Percentiles rank a stretch among this genome's conserved stretches.
Conservation (phyloP, 64 coral and sea anemone species). For the Stichodactyla mertensii region DNA sequence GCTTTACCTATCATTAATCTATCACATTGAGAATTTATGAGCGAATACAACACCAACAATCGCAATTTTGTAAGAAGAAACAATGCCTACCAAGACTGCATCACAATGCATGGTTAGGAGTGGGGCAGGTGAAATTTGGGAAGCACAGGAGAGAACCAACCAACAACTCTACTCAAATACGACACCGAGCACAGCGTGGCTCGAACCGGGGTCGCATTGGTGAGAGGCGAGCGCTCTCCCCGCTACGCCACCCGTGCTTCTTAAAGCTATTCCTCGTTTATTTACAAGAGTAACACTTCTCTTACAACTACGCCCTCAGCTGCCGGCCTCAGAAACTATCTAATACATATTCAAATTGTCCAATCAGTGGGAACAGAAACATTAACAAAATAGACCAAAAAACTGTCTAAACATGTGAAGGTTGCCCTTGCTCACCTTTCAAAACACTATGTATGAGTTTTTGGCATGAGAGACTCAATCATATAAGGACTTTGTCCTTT, state of each 20-base stretch:
- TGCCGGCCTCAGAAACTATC: too few species aligned
- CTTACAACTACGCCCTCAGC: too few species aligned
- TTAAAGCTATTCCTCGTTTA: too few species aligned
- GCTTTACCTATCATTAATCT: conserved; percentile 29
- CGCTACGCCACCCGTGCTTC: too few species aligned
- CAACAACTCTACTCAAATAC: too few species aligned
- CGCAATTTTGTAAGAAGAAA: conserved; percentile 24
- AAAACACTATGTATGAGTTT: neutral
- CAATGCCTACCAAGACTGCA: conserved; percentile 28
- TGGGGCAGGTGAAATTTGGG: neutral
- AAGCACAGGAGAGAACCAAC: too few species aligned
- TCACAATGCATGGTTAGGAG: neutral
- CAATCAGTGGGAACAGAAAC: neutral
- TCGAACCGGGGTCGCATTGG: too few species aligned
- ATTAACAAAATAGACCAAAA: conserved; percentile 1
- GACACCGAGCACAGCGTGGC: too few species aligned
- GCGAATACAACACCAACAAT: neutral
- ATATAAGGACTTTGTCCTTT: too few species aligned
- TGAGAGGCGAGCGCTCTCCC: too few species aligned
- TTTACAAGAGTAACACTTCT: too few species aligned
- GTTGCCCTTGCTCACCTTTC: neutral
- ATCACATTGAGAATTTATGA: conserved; percentile 37
- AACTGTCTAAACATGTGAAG: neutral
- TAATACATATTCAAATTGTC: too few species aligned
- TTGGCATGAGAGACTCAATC: neutral